Evolutionary conservation across 2,888 invertebrate genomes (phyloP), one percentile per base, ranked within the genome.

Genomic region (Eupithecia abbreviata): DNA sequence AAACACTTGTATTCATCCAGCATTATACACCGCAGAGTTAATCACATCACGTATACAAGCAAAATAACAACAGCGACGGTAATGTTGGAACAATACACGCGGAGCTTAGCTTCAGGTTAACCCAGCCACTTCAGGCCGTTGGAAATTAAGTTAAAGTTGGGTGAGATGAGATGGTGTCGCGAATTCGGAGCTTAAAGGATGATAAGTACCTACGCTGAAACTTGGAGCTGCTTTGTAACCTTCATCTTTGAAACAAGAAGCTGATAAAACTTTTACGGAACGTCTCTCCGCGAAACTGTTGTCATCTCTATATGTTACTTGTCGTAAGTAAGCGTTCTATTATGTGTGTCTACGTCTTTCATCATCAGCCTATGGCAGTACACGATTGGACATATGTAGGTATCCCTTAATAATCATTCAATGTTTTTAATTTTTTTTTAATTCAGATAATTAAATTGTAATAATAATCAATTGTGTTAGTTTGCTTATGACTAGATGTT

Each of bases 151-250:
- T 55, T 42, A 55, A 45, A 18, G 42, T 51, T 71, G 2, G 18
- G 30, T 18, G 67, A 68, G 12, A 41, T 65, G 65, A 65, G 43
- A 43, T 68, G 45, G 69, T 69, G 45, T 69, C 69, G 47, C 47
- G 18, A 69, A 49, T 69, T 69, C 13, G 69, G 47, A 69, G 68
- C 68, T 68, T 68, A 68, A 68, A 45, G 69, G 47, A 30, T 69
- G 69, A 69, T 69, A 68, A 68, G 68, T 68, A 30, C 30, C 30
- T 30, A 68, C 68, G 58, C 18, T n/a, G 18, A 45, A 51, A 70
- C 70, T 70, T 70, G 7, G 10, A 51, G 68, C 68, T 47, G 68
- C 68, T 68, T 68, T 68, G 68, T 67, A 45, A 42, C 15, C 67
- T 67, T 42, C 67, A 67, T 67, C 67, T 67, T 67, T 67, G 67